A percentile compares a stretch with the other conserved stretches of the same genome.
Conservation (phyloP, 2,113 vertebrate species). For the Dromaius novaehollandiae region DNA sequence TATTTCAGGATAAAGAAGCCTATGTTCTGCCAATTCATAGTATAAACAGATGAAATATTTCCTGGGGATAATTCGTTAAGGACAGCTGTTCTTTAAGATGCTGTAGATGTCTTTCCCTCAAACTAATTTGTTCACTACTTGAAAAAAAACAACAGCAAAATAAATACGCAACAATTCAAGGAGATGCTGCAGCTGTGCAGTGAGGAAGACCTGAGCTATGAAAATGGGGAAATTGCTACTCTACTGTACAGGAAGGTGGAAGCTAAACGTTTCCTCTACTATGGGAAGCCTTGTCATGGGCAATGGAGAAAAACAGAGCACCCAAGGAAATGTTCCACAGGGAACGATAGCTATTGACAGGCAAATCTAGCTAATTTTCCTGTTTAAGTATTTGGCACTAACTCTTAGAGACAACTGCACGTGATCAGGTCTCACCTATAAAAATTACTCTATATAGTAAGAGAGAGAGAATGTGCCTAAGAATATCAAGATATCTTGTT, state of each 20-base stretch:
- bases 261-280: not conserved
- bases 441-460: not conserved
- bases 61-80: slow-evolving; percentile 3
- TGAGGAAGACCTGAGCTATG: not conserved
- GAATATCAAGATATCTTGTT: not conserved
- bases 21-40: slow-evolving; percentile 9
- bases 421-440: not conserved
- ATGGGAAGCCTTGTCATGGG: not conserved
- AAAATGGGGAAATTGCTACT: not conserved
- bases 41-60: slow-evolving; percentile 28
- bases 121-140: not conserved
- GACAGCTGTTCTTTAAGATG: not conserved
- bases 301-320: not conserved
- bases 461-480: not conserved
- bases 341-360: not conserved
- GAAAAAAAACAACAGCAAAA: not conserved
- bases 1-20: slow-evolving; percentile 30
- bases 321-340: not conserved
- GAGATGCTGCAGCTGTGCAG: not conserved
- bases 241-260: not conserved
- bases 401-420: not conserved
- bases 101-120: not conserved
- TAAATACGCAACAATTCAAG: not conserved
- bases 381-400: not conserved
- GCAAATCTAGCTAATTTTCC: not conserved